A percentile compares a stretch with the other conserved stretches of the same genome.
Evolutionary conservation across 2,888 invertebrate species (phyloP).

Genomic region (Meliscaeva auricollis): DNA sequence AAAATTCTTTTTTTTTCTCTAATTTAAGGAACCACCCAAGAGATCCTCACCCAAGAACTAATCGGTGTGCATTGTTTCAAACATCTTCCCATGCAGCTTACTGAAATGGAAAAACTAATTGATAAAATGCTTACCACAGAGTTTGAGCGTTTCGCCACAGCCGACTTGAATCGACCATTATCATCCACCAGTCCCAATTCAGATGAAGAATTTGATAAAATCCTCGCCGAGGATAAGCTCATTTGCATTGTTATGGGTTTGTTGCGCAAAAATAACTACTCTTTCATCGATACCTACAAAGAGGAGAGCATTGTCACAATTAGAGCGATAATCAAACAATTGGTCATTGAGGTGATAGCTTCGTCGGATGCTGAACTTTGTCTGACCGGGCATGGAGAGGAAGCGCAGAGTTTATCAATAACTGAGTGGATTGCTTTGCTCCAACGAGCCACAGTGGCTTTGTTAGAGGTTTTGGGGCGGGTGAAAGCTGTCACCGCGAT

Average conservation of each 20-base stretch:
- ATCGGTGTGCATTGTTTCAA: conserved; percentile 97
- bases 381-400: conserved; percentile 85
- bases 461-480: conserved; percentile 89
- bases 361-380: conserved; percentile 86
- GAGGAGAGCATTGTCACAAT: conserved; percentile 95
- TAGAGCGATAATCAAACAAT: conserved; percentile 94
- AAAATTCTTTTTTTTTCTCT: background rate
- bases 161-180: conserved; percentile 94
- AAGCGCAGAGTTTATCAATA: conserved; percentile 86
- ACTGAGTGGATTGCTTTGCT: conserved; percentile 89
- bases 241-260: conserved; percentile 95
- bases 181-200: conserved; percentile 83
- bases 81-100: conserved; percentile 97
- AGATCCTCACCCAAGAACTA: conserved; percentile 94
- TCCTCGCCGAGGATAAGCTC: conserved; percentile 93
- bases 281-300: conserved; percentile 94
- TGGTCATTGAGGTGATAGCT: conserved; percentile 91
- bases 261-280: conserved; percentile 93
- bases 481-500: conserved; percentile 91
- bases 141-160: conserved; percentile 95
- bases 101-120: conserved; percentile 97
- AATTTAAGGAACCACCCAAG: conserved; percentile 91
- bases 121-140: conserved; percentile 98
- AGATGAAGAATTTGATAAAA: conserved; percentile 79
- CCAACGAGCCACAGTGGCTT: conserved; percentile 87